Evolutionary conservation across 2,113 vertebrate species (phyloP), one percentile per base, ranked within the genome.

Genomic region (Dipodomys spectabilis): DNA sequence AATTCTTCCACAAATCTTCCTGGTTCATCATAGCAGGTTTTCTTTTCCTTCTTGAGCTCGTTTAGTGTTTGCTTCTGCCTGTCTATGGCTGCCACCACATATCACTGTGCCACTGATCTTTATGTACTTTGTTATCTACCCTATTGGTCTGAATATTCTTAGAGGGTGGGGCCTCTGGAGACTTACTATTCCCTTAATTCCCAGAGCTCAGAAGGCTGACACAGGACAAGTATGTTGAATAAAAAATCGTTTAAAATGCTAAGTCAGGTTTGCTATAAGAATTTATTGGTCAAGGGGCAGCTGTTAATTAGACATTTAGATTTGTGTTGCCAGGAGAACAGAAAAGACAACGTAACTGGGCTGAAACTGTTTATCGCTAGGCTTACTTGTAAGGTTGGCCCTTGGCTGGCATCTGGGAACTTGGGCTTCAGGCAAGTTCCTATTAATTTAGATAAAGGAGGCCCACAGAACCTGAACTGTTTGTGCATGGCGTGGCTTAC

Each of bases 261-360:
- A 11, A 22, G 44, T 80, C 64, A 35, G 62, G 35, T 80, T 87
- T 16, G 53, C 23, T 94, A 0, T 79, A 39, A 85, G 49, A 85
- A 88, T 93, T 88, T 67, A 39, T 30, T 67, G 28, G 25, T 32
- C 45, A 87, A 0, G 60, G 68, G 44, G 10, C 3, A 74, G 74
- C 69, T 95, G 72, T 75, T 95, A 78, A 73, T 35, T 92, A 82
- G 69, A 75, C 57, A 60, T 60, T 88, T 77, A 30, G n/a, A 27
- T 16, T 80, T 91, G 91, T 82, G 45, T 80, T 91, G n/a, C 11
- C 19, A 22, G 32, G 44, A 67, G 53, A 88, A 28, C 44, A 62
- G 65, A 32, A 85, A 82, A 81, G 22, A 82, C 39, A 81, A 92
- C 35, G 67, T 25, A 62, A 30, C 20, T 25, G n/a, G 7, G 9